phyloP scores from a whole-genome alignment of 2,113 vertebrate genomes.

The Oenanthe oenanthe region DNA sequence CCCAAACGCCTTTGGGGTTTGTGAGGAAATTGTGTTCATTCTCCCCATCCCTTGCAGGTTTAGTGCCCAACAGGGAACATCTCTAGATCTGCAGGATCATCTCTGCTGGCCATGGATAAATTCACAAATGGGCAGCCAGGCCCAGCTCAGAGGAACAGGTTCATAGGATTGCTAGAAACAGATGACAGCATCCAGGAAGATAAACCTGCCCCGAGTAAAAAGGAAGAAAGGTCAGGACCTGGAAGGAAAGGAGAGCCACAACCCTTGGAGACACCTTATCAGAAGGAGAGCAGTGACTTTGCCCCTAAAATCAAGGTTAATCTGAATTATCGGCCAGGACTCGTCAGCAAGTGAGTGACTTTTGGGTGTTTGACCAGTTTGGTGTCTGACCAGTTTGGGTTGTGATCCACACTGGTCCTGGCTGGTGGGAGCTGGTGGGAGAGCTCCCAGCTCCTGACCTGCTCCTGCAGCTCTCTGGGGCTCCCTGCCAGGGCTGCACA shows the following conservation, averaged over 20 bases:
- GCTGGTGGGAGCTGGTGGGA: neutral
- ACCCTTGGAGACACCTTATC: slow-evolving; percentile 71
- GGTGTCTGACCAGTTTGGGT: neutral
- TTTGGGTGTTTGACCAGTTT: neutral
- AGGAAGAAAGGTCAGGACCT: neutral
- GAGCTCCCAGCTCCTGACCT: neutral
- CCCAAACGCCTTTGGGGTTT: rapidly evolving
- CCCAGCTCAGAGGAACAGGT: slow-evolving; percentile 50
- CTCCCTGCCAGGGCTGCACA: neutral
- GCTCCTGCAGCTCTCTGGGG: slow-evolving; percentile 11
- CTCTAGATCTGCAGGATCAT: neutral
- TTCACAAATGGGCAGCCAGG: slow-evolving; percentile 27
- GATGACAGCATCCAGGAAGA: slow-evolving; percentile 53
- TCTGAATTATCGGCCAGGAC: slow-evolving; percentile 51
- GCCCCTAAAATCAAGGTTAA: slow-evolving; percentile 70
- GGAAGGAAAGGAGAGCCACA: neutral
- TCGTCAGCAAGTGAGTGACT: slow-evolving; percentile 57
- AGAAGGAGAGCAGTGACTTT: slow-evolving; percentile 66
- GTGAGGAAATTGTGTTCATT: neutral
- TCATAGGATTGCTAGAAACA: slow-evolving; percentile 56
- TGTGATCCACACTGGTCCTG: neutral
- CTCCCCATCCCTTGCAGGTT: neutral
- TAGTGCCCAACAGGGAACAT: neutral
- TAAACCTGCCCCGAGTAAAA: neutral
- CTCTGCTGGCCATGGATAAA: slow-evolving; percentile 44